A percentile compares a stretch with the other conserved stretches of the same genome.
Evolutionary conservation across 2,113 vertebrate species (phyloP).

Genomic region (Actenoides lindsayi): DNA sequence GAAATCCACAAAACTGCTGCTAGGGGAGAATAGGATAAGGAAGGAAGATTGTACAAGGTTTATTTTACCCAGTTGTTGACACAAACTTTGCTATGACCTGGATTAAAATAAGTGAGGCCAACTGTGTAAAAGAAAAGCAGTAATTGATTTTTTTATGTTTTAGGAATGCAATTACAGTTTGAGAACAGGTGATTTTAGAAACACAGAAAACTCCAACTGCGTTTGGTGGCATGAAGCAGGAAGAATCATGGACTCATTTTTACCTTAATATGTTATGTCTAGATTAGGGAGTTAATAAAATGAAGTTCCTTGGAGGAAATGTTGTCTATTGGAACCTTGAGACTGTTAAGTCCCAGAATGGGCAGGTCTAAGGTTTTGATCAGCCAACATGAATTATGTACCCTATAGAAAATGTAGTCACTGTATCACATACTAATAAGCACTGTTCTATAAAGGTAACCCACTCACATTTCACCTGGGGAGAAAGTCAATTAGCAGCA

Average conservation of each 20-base stretch:
- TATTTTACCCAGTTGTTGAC: neutral
- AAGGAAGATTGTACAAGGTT: neutral
- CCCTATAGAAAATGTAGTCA: neutral
- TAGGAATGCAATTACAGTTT: neutral
- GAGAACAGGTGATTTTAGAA: neutral
- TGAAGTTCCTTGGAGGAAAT: neutral
- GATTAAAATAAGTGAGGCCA: neutral
- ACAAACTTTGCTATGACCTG: neutral
- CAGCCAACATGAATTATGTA: neutral
- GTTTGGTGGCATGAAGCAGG: neutral
- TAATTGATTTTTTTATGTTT: neutral
- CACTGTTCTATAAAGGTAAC: neutral
- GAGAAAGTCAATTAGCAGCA: neutral
- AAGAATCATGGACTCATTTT: neutral
- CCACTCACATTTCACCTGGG: neutral
- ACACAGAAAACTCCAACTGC: neutral
- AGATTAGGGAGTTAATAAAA: neutral
- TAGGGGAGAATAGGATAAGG: neutral
- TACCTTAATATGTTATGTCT: neutral
- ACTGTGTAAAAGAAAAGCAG: neutral
- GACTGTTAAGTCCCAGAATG: neutral
- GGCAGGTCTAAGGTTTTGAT: neutral
- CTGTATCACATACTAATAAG: neutral
- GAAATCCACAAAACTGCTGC: neutral
- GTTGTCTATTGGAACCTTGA: neutral